Percentiles rank a stretch among this genome's conserved stretches.
phyloP scores from a whole-genome alignment of 1,140 invertebrate genomes.

The Idris sp. region DNA sequence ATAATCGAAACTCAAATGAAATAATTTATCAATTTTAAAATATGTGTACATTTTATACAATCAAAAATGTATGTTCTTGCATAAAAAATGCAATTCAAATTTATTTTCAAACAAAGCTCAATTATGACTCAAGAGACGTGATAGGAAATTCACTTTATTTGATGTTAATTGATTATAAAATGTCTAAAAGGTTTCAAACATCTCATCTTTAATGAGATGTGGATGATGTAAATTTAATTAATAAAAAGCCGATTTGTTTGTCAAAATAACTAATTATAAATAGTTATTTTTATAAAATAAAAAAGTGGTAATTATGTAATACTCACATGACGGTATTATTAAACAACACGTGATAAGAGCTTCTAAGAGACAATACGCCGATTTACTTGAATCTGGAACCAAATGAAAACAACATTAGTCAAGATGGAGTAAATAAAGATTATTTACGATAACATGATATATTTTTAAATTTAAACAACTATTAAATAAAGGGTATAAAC shows the following conservation, averaged over 20 bases:
- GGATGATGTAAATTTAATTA: no score
- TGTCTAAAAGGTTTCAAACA: no score
- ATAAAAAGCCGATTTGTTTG: no score
- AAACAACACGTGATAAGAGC: conserved; percentile 75
- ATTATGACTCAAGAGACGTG: no score
- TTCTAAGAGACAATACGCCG: conserved; percentile 72
- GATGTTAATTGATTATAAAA: no score
- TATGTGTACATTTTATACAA: no score
- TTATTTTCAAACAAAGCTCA: no score
- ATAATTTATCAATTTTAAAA: not conserved
- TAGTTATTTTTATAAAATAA: conserved; percentile 1
- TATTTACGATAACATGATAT: not conserved
- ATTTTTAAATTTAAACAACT: conserved; percentile 9
- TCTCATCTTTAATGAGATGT: no score
- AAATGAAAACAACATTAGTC: conserved; percentile 47
- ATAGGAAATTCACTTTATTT: no score
- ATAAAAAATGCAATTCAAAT: no score
- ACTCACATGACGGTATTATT: conserved; percentile 73
- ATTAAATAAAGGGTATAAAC: not conserved
- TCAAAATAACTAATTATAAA: conserved; percentile 29
- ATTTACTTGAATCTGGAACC: conserved; percentile 73
- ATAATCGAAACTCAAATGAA: not conserved
- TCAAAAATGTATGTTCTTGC: no score
- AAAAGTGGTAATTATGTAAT: conserved; percentile 33
- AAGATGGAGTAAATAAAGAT: no score